Evolutionary conservation across 2,797 vertebrate genomes (phyloP), one percentile per base, ranked within the genome.

Genomic region (Bradypodion pumilum): DNA sequence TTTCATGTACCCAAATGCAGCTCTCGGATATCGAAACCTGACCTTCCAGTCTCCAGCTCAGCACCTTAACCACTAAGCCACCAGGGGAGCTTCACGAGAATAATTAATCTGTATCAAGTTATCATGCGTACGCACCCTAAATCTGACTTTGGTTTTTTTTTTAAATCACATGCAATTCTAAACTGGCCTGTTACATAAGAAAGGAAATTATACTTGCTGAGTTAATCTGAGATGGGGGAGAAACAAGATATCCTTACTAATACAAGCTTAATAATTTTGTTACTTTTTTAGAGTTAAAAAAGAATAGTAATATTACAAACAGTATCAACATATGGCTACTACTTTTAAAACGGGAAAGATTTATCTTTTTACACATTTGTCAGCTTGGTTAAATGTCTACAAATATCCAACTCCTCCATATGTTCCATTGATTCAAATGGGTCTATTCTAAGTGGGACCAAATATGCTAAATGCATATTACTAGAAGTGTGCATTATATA

Each of bases 101-200:
- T 44, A 74, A 85, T 80, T 68, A 80, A 80, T 69, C 40, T 81
- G 49, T n/a, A 69, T 35, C 56, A 49, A 81, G 42, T 75, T 49
- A 60, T 49, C 19, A 68, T 40, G 25, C 46, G 5, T 49, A 59
- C 76, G n/a, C 25, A 69, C 40, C 40, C 40, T 75, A 75, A 69
- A 46, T 35, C 25, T 76, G 27, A 77, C 52, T 13, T 40, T 60
- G 35, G n/a, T n/a, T n/a, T n/a, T 56, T 52, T 75, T 83, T 62
- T 66, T 40, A 59, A 80, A 81, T 69, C 63, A 42, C 40, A 68
- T 29, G 49, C 49, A n/a, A 44, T 75, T 80, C 37, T 42, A 56
- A 72, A 40, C 37, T 5, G 32, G 40, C n/a, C 4, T n/a, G 12
- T 32, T 44, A 44, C 16, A 16, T 27, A 44, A 49, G 27, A 32